Percentiles rank a stretch among this genome's conserved stretches.
These are phyloP conservation scores for Horisme vitalbata DNA, from an alignment of 2,888 invertebrate genomes.

Conservation along the genomic window DNA sequence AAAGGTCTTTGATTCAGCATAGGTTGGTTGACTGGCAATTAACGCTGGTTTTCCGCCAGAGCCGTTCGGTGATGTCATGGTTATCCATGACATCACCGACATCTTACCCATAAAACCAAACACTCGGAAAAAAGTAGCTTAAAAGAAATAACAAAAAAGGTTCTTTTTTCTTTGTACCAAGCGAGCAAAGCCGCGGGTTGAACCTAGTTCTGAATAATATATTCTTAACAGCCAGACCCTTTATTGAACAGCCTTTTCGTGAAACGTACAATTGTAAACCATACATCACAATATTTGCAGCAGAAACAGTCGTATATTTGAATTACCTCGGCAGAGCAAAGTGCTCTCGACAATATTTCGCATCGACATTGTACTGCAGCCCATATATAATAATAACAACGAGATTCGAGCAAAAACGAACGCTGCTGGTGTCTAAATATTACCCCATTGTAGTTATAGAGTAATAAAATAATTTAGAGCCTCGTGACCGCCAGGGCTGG, in stretches of 20 bases:
- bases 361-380: slow-evolving; percentile 36
- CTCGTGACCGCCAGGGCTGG: slow-evolving; percentile 54
- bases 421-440: slow-evolving; percentile 36
- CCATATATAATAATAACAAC: slow-evolving; percentile 36
- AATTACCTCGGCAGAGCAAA: slow-evolving; percentile 41
- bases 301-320: slow-evolving; percentile 44
- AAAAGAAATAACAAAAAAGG: too few species aligned
- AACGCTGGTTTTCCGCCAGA: too few species aligned
- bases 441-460: slow-evolving; percentile 53
- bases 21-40: too few species aligned
- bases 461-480: slow-evolving; percentile 66
- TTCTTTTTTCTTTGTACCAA: too few species aligned
- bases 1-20: too few species aligned
- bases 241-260: slow-evolving; percentile 17
- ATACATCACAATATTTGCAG: slow-evolving; percentile 42
- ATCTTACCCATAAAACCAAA: too few species aligned
- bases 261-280: slow-evolving; percentile 35
- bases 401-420: slow-evolving; percentile 34
- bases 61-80: too few species aligned
- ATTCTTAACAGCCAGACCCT: neutral
- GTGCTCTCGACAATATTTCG: slow-evolving; percentile 39
- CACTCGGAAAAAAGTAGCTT: too few species aligned
- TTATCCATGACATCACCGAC: too few species aligned
- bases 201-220: too few species aligned
- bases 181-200: too few species aligned